Evolutionary conservation across 2,888 invertebrate species (phyloP).

Genomic region (Nycteola revayana): DNA sequence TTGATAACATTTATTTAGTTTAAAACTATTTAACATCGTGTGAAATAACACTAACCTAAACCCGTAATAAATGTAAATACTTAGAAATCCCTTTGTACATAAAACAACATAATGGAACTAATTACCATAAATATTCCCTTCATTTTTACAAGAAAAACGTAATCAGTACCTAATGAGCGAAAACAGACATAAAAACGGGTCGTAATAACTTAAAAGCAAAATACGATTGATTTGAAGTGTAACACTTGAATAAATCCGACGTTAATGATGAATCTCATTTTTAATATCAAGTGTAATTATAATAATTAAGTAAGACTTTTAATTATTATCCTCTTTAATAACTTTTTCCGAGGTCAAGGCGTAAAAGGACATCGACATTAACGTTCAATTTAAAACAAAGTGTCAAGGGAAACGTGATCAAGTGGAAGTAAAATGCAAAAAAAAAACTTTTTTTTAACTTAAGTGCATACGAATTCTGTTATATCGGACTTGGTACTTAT

Average conservation of each 20-base stretch:
- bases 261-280: conserved; percentile 5
- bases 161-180: too few relatives aligned
- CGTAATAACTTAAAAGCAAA: too few relatives aligned
- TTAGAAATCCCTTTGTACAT: too few relatives aligned
- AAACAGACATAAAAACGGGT: too few relatives aligned
- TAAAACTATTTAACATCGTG: too few relatives aligned
- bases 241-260: conserved; percentile 9
- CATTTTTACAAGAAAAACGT: too few relatives aligned
- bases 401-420: conserved; percentile 64
- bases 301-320: conserved; percentile 7
- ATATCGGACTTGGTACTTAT: conserved; percentile 10
- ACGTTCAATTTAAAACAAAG: conserved; percentile 17
- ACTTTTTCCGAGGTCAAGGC: conserved; percentile 52
- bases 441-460: conserved; percentile 29
- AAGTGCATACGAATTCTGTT: conserved; percentile 26
- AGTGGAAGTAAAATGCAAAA: conserved; percentile 40
- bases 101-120: too few relatives aligned
- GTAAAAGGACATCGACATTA: conserved; percentile 56
- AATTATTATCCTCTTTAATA: conserved; percentile 1
- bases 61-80: too few relatives aligned
- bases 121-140: too few relatives aligned
- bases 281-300: conserved; percentile 10
- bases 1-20: too few relatives aligned
- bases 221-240: conserved; percentile 6
- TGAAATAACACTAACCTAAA: too few relatives aligned